Evolutionary conservation across 2,797 vertebrate species (phyloP).

Genomic region (Ciconia nigra): DNA sequence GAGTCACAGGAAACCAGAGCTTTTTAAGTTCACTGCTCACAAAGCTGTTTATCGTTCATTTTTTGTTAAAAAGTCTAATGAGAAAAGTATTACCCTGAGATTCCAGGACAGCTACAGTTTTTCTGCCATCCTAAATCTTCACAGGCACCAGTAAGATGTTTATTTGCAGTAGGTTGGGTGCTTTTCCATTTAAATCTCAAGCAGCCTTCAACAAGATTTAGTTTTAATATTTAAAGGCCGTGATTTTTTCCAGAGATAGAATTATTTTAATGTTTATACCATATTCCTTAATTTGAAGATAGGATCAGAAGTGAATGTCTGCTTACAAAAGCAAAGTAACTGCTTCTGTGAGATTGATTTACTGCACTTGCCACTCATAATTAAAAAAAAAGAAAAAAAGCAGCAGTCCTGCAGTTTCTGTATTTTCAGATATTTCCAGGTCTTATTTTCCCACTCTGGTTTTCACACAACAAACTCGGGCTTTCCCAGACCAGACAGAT

Average conservation of each 20-base stretch:
- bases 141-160: neutral
- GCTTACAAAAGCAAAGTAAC: neutral
- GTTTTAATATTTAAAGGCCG: neutral
- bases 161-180: neutral
- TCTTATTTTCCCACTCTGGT: constrained; percentile 63
- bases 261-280: constrained; percentile 26
- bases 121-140: neutral
- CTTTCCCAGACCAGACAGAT: constrained; percentile 87
- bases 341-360: neutral
- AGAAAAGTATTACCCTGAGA: neutral
- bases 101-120: neutral
- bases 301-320: neutral
- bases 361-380: neutral
- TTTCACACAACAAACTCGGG: constrained; percentile 70
- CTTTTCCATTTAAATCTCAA: neutral
- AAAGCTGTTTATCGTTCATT: neutral
- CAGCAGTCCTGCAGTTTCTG: neutral
- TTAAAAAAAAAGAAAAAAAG: neutral
- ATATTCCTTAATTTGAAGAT: constrained; percentile 8
- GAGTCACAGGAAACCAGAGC: neutral
- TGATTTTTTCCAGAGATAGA: neutral
- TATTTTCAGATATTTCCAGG: constrained; percentile 59
- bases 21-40: neutral
- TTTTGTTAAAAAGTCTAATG: neutral
- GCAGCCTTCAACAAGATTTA: neutral